Evolutionary conservation across 2,113 vertebrate genomes (phyloP), one percentile per base, ranked within the genome.

Genomic region (Haplochromis burtoni): DNA sequence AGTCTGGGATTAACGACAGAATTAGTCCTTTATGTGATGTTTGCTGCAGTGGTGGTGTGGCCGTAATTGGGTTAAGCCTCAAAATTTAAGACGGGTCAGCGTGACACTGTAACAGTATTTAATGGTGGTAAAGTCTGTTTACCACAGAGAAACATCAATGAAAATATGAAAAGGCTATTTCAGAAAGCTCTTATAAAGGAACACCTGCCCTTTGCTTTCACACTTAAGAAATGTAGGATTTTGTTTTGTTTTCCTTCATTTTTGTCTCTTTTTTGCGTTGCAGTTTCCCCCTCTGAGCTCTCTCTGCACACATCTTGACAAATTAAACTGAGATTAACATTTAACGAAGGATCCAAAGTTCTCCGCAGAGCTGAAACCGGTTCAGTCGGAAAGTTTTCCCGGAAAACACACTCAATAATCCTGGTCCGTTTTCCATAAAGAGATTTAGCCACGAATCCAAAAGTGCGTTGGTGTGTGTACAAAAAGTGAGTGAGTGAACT

Each of bases 341-440:
- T 89, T 89, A 88, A 80, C 80, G 1, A 1, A 78, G 35, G 81
- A 83, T 87, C 31, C 91, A 92, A 93, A 94, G 90, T 91, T 78
- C 85, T 38, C 33, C 1, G 5, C 38, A 19, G 4, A 8, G 80
- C 61, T 79, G 19, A 76, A 54, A 54, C 55, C 4, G 17, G 9
- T 19, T 88, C 71, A 59, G 21, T 57, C 5, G 0, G 59, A 45
- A 80, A 63, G 53, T 2, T 38, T 80, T 80, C 49, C 71, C 10
- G 6, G 71, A 47, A 76, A 45, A 84, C 42, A 31, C 24, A 8
- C 42, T 49, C 0, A 78, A 47, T 47, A 24, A 19, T 76, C 71
- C 42, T 19, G 71, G 24, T 12, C 71, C 31, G 71, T 76, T 76
- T 2, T 76, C 71, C 42, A 71, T 42, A 71, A 42, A 42, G 66